Conservation (phyloP, 2,113 vertebrate species). For the Puma concolor region DNA sequence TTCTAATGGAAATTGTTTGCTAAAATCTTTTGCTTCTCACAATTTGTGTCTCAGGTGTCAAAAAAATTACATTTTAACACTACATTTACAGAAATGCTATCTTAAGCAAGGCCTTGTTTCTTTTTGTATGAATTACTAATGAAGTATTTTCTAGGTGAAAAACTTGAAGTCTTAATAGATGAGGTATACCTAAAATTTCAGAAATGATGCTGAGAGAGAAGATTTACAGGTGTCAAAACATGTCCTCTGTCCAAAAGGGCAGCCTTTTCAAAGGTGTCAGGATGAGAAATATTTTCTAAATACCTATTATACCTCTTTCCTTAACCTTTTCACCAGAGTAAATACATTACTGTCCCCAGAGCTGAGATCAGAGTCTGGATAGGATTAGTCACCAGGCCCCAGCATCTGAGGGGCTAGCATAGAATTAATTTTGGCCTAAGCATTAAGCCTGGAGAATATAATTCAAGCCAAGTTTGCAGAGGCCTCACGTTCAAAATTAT, state of each 20-base stretch:
- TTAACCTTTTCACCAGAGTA: conserved; percentile 18
- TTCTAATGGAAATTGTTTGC: not conserved
- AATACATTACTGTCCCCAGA: not conserved
- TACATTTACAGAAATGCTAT: conserved; percentile 54
- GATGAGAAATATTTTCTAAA: conserved; percentile 62
- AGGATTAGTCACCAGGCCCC: not conserved
- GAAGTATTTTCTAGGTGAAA: not conserved
- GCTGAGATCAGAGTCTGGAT: not conserved
- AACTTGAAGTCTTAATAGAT: conserved; percentile 43
- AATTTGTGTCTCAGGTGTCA: not conserved
- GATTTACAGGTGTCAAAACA: conserved; percentile 64
- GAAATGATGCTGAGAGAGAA: conserved; percentile 35
- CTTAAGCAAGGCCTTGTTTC: not conserved
- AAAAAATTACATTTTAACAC: not conserved
- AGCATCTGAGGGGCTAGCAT: not conserved
- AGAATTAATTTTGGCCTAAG: not conserved
- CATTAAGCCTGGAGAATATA: not conserved
- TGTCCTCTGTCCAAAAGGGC: not conserved
- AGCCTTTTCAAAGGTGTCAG: conserved; percentile 62
- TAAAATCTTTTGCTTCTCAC: conserved; percentile 37
- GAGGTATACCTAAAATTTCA: conserved; percentile 47
- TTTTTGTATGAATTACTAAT: not conserved
- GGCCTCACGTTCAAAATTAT: not conserved
- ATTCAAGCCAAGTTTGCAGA: not conserved
- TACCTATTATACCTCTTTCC: conserved; percentile 10